Conservation (phyloP, 2,888 invertebrate species). For the Resseliella maxima region DNA sequence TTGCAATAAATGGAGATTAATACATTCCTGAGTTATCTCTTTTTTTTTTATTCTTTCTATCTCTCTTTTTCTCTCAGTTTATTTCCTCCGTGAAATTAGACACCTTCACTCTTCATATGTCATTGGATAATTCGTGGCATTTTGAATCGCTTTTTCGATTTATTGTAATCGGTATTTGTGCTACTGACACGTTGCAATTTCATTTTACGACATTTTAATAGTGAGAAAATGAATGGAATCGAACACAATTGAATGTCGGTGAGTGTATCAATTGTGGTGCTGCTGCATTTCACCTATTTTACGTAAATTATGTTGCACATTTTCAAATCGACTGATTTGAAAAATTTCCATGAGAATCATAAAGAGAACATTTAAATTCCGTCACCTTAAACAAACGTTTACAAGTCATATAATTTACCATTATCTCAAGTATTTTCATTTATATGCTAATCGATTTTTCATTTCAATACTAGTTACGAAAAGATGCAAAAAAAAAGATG, state of each 20-base stretch:
- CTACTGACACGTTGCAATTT: constrained; percentile 18
- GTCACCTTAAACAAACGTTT: constrained; percentile 8
- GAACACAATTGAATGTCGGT: not conserved
- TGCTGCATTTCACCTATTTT: not conserved
- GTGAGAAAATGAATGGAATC: constrained; percentile 25
- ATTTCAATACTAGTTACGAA: not conserved
- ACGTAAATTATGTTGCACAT: not conserved
- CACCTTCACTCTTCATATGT: not conserved
- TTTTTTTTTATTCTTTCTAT: too few species aligned
- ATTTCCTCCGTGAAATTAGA: not conserved
- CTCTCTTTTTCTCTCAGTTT: not conserved
- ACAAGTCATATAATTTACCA: constrained; percentile 5
- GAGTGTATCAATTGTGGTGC: not conserved
- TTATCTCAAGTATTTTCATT: constrained; percentile 51
- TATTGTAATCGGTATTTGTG: constrained; percentile 44
- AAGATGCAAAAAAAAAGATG: not conserved
- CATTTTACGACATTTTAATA: constrained; percentile 37
- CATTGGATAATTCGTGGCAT: not conserved
- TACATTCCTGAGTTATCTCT: constrained; percentile 21
- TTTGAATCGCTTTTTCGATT: constrained; percentile 22
- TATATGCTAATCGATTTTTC: constrained; percentile 53
- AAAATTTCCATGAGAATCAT: not conserved
- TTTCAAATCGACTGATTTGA: not conserved
- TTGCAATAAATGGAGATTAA: constrained; percentile 41
- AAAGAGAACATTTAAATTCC: not conserved